These are phyloP conservation scores for Delia radicum DNA, from an alignment of 1,140 invertebrate genomes.

Conservation along the genomic window DNA sequence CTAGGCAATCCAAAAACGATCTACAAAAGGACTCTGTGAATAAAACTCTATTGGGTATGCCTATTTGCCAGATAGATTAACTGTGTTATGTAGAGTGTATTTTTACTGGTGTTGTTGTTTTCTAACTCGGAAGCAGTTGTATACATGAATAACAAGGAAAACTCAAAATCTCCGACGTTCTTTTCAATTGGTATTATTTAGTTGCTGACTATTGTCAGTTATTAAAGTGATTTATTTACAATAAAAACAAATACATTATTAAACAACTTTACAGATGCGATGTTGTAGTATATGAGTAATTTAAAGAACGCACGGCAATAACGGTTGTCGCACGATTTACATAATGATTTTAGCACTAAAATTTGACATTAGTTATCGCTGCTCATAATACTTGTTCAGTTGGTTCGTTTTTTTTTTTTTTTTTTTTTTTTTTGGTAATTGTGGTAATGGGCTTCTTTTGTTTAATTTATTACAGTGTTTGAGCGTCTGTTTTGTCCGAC, in stretches of 20 bases:
- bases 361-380: conserved; percentile 30
- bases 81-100: too few relatives aligned
- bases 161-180: too few relatives aligned
- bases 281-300: not conserved
- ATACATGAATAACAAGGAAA: too few relatives aligned
- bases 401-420: not conserved
- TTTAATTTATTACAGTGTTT: not conserved
- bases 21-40: too few relatives aligned
- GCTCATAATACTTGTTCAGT: not conserved
- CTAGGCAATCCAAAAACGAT: too few relatives aligned
- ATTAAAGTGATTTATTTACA: not conserved
- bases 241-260: not conserved
- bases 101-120: too few relatives aligned
- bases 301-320: too few relatives aligned
- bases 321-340: conserved; percentile 29
- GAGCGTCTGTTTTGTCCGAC: not conserved
- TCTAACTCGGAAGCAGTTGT: too few relatives aligned
- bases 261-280: not conserved
- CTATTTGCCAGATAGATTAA: too few relatives aligned
- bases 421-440: conserved; percentile 21
- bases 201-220: not conserved
- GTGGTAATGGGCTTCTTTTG: conserved; percentile 15
- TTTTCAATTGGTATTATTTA: too few relatives aligned
- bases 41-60: too few relatives aligned
- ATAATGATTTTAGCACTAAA: conserved; percentile 30